A percentile compares a stretch with the other conserved stretches of the same genome.
Conservation (phyloP, 2,113 vertebrate species). For the Scytalopus superciliaris region DNA sequence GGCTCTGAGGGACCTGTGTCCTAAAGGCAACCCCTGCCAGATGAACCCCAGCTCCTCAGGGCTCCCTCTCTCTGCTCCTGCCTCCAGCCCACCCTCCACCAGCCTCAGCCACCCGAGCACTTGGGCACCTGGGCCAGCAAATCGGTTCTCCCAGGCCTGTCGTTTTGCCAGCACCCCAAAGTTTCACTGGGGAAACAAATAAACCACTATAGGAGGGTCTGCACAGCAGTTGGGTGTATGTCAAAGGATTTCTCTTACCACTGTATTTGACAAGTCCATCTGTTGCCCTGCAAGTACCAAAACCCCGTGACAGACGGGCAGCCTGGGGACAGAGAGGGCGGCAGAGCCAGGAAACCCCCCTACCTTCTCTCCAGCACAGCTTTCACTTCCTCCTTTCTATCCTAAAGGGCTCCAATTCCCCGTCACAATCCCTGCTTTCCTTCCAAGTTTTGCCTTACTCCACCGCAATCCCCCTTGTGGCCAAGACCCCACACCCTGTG, state of each 20-base stretch:
- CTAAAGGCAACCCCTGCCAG: neutral
- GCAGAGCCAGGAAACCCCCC: neutral
- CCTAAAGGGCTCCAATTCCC: neutral
- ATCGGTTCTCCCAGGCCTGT: too few relatives aligned
- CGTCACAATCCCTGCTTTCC: neutral
- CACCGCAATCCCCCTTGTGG: neutral
- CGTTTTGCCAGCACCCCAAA: too few relatives aligned
- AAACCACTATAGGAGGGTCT: neutral
- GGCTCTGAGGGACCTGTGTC: neutral
- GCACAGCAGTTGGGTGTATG: neutral
- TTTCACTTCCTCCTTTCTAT: slow-evolving; percentile 1
- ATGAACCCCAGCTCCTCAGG: neutral
- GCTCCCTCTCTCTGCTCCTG: neutral
- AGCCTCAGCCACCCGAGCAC: neutral
- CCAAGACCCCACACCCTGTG: neutral
- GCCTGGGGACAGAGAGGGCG: neutral
- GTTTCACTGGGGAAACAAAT: neutral
- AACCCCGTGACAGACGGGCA: fast-evolving
- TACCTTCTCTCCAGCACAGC: neutral
- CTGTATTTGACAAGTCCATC: neutral
- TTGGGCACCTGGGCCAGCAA: neutral
- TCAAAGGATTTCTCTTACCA: neutral
- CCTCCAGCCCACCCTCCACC: neutral
- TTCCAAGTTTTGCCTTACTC: neutral
- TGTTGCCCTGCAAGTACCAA: neutral